A percentile compares a stretch with the other conserved stretches of the same genome.
Evolutionary conservation across 2,888 invertebrate genomes (phyloP).

Genomic region (Drosophila engyochracea): DNA sequence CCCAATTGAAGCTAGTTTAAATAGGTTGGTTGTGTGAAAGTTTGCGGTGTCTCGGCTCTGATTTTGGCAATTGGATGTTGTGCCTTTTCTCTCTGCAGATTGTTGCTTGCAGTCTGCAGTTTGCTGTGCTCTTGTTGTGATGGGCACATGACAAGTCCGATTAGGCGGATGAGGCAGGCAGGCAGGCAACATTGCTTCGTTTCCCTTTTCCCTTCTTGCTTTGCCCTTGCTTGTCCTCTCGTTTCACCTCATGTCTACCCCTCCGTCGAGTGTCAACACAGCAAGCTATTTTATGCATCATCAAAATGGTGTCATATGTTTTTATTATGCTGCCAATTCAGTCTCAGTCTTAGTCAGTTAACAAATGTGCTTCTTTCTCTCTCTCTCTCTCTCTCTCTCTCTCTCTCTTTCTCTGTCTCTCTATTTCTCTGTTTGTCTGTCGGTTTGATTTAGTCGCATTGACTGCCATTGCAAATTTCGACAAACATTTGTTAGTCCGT

Average conservation of each 20-base stretch:
- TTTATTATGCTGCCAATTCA: slow-evolving; percentile 47
- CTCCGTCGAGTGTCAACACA: slow-evolving; percentile 57
- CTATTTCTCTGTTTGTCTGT: not conserved
- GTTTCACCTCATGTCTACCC: not conserved
- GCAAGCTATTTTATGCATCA: slow-evolving; percentile 70
- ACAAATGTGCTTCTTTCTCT: not conserved
- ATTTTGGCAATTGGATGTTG: slow-evolving; percentile 53
- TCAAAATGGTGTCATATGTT: slow-evolving; percentile 75
- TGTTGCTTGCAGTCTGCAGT: not conserved
- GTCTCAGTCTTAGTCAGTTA: slow-evolving; percentile 5
- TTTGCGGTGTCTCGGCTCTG: slow-evolving; percentile 32
- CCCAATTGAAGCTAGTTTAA: slow-evolving; percentile 68
- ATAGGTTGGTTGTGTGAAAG: slow-evolving; percentile 37
- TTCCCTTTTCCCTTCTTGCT: not conserved
- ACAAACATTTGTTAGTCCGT: slow-evolving; percentile 51
- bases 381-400: not conserved
- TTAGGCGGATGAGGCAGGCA: slow-evolving; percentile 42
- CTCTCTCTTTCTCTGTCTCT: too few relatives aligned
- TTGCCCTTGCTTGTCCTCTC: not conserved
- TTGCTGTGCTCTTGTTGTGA: slow-evolving; percentile 56
- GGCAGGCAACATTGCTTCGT: not conserved
- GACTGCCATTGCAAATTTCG: slow-evolving; percentile 38
- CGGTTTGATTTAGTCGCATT: slow-evolving; percentile 35
- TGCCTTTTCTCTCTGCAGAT: not conserved
- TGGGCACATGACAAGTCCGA: slow-evolving; percentile 73